Base-by-base conservation (phyloP, 2,113 vertebrate species). In the Rallus limicola region DNA sequence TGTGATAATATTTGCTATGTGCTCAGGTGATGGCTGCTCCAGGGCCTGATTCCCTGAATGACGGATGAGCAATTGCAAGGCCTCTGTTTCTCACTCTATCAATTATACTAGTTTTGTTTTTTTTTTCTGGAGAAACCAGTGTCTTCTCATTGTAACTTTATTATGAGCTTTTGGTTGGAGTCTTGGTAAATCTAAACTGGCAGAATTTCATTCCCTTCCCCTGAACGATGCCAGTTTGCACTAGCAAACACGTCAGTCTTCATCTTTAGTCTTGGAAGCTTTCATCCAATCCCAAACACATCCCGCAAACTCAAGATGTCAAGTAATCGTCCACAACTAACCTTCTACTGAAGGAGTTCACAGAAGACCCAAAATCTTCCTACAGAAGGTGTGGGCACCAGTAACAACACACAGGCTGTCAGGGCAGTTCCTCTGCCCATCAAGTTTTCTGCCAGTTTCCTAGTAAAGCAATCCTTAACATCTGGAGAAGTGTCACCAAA, bases 161-260 rank as follows among this genome's bases (percentile, higher is more conserved):
- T 81, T 38, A 60, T 3, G 23, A 84, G 58, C 29, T 70, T 90
- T 81, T 56, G 29, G 26, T n/a, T 72, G 11, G 68, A 86, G n/a
- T 26, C 59, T 86, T 68, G 46, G 64, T n/a, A 65, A 84, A 77
- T 74, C 63, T 55, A 14, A 77, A 42, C 38, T 55, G 62, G 52
- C 56, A 82, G 42, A 68, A 67, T 89, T 91, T 88, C 25, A 15
- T 56, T 72, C 42, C 23, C 40, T 91, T 36, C 48, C 46, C 68
- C 72, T 63, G 64, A 83, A 59, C 0, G 5, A 63, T 46, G 50
- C 56, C 88, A 67, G 19, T 42, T 71, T 52, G 81, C 34, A 23
- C 20, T 15, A 46, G 31, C 2, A 0, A 53, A 36, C n/a, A 15
- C 0, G 1, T 42, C 4, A 1, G 15, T 65, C 80, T 75, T 42